phyloP scores from a whole-genome alignment of 2,888 invertebrate species.

The Elaeidobius kamerunicus region DNA sequence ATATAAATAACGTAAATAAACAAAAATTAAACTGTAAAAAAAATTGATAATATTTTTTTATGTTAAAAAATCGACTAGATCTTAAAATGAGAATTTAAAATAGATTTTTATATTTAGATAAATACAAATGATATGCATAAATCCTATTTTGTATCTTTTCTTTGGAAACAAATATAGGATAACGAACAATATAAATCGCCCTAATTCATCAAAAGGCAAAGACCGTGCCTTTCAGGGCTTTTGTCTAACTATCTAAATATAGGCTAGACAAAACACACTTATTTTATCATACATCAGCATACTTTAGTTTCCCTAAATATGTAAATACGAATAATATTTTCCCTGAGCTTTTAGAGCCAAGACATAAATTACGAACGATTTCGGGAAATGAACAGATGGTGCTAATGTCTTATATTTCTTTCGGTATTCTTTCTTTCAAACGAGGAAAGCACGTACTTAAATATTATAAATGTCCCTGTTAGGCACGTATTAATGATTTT shows the following conservation, averaged over 20 bases:
- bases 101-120: too few relatives aligned
- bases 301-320: constrained; percentile 31
- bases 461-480: constrained; percentile 13
- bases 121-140: too few relatives aligned
- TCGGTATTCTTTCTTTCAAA: constrained; percentile 17
- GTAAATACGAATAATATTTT: constrained; percentile 32
- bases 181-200: constrained; percentile 19
- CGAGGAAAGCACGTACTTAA: constrained; percentile 7
- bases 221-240: constrained; percentile 24
- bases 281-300: constrained; percentile 29
- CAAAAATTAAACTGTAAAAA: too few relatives aligned
- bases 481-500: not conserved
- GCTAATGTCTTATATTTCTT: constrained; percentile 27
- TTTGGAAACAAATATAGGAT: not conserved
- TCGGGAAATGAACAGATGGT: constrained; percentile 21
- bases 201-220: constrained; percentile 20
- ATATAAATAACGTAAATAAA: too few relatives aligned
- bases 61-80: too few relatives aligned
- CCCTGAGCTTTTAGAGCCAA: constrained; percentile 24
- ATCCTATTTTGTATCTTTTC: not conserved
- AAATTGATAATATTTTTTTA: too few relatives aligned
- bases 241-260: constrained; percentile 27
- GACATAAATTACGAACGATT: constrained; percentile 29
- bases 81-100: too few relatives aligned
- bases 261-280: constrained; percentile 31